These are phyloP conservation scores for Craniophora ligustri DNA, from an alignment of 2,888 invertebrate genomes.

Conservation along the genomic window DNA sequence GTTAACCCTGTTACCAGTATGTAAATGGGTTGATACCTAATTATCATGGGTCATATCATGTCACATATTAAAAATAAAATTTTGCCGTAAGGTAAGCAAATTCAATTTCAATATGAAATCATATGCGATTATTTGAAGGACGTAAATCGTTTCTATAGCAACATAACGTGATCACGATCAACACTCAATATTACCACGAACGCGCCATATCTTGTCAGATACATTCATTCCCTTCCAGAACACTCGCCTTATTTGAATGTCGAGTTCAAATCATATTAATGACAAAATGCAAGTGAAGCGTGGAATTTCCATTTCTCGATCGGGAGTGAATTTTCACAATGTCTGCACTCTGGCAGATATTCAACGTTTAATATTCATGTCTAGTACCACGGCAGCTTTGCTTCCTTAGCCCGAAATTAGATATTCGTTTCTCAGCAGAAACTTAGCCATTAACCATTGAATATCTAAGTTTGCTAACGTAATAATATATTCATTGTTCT, in stretches of 20 bases:
- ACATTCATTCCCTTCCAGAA: constrained; percentile 43
- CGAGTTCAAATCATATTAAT: constrained; percentile 78
- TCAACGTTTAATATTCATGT: constrained; percentile 81
- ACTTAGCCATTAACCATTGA: constrained; percentile 64
- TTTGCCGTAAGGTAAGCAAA: too few species aligned
- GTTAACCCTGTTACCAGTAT: too few species aligned
- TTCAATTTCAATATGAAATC: too few species aligned
- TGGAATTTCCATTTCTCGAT: constrained; percentile 79
- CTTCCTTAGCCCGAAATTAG: constrained; percentile 77
- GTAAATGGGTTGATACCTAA: too few species aligned
- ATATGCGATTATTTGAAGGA: constrained; percentile 19
- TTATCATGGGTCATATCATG: too few species aligned
- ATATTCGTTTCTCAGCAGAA: constrained; percentile 73
- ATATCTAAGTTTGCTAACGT: constrained; percentile 53
- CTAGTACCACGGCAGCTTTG: constrained; percentile 69
- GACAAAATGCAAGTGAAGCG: constrained; percentile 77
- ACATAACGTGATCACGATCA: constrained; percentile 22
- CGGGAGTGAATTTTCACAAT: constrained; percentile 76
- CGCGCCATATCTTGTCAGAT: constrained; percentile 39
- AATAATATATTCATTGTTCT: constrained; percentile 43
- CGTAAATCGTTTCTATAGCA: constrained; percentile 20
- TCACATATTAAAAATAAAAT: too few species aligned
- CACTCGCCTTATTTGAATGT: constrained; percentile 62
- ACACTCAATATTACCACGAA: constrained; percentile 35
- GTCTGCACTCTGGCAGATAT: constrained; percentile 77